phyloP scores from a whole-genome alignment of 1,140 invertebrate species.

The Lepidurus couesii region DNA sequence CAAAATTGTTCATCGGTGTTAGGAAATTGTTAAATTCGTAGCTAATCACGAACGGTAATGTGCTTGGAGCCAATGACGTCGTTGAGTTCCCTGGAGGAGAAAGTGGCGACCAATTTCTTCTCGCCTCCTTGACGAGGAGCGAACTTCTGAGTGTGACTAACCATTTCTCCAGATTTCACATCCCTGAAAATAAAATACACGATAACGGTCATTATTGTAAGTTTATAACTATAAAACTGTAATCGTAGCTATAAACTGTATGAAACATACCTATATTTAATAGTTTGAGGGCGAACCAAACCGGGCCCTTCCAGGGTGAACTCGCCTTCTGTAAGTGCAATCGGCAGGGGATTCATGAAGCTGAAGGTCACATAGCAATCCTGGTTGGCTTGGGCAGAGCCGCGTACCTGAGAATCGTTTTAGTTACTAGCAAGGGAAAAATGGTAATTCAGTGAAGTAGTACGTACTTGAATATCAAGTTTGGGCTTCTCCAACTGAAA shows the following conservation, averaged over 20 bases:
- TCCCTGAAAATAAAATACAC: constrained; percentile 38
- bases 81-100: constrained; percentile 42
- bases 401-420: constrained; percentile 29
- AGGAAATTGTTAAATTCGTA: background rate
- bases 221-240: background rate
- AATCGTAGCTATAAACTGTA: background rate
- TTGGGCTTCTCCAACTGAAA: constrained; percentile 65
- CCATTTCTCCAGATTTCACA: constrained; percentile 39
- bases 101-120: constrained; percentile 41
- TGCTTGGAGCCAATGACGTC: constrained; percentile 41
- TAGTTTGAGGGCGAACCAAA: constrained; percentile 52
- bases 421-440: background rate
- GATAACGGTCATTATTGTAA: constrained; percentile 1
- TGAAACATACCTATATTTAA: constrained; percentile 47
- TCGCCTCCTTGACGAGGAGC: constrained; percentile 40
- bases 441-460: constrained; percentile 10
- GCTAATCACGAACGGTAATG: constrained; percentile 43
- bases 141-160: constrained; percentile 39
- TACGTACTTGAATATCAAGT: constrained; percentile 49
- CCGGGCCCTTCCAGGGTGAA: constrained; percentile 64
- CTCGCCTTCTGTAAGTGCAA: constrained; percentile 54
- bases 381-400: constrained; percentile 30
- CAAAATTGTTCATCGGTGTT: background rate
- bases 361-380: constrained; percentile 50
- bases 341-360: constrained; percentile 63